phyloP scores from a whole-genome alignment of 2,888 invertebrate species.

The Oscheius sp. region DNA sequence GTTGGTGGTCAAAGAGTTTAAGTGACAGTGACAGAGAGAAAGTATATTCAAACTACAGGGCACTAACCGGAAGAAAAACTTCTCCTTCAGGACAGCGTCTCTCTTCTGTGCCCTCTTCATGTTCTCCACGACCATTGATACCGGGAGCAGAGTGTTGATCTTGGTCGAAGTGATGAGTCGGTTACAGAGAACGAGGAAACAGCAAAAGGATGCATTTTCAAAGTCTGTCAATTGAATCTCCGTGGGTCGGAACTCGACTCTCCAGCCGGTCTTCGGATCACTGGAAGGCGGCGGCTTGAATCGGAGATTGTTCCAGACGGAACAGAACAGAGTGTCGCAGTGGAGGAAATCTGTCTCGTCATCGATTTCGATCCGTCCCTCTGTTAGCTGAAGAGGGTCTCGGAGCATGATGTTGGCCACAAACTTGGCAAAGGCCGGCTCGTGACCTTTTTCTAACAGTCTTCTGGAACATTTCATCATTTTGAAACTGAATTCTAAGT shows the following conservation, averaged over 20 bases:
- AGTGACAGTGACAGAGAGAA: too few species aligned
- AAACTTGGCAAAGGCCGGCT: constrained; percentile 90
- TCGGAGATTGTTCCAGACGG: constrained; percentile 73
- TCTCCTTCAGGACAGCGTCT: constrained; percentile 85
- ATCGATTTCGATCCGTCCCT: constrained; percentile 81
- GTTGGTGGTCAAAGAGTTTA: too few species aligned
- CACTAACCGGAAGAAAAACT: constrained; percentile 86
- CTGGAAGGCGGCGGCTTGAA: constrained; percentile 85
- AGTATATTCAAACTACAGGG: constrained; percentile 72
- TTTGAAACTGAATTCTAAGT: background rate
- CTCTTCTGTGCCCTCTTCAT: constrained; percentile 76
- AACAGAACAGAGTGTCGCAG: constrained; percentile 82
- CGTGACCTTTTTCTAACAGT: constrained; percentile 80
- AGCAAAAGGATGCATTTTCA: constrained; percentile 88
- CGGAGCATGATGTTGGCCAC: constrained; percentile 93
- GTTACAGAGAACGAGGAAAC: constrained; percentile 94
- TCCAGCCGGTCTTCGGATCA: constrained; percentile 95
- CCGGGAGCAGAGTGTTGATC: constrained; percentile 93
- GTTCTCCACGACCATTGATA: constrained; percentile 82
- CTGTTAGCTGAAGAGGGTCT: constrained; percentile 81
- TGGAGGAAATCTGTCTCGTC: constrained; percentile 94
- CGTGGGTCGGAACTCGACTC: constrained; percentile 98
- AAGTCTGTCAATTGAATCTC: constrained; percentile 80
- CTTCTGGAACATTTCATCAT: background rate
- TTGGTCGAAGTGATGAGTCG: constrained; percentile 77